phyloP scores from a whole-genome alignment of 2,888 invertebrate species.

The Eucriotettix oculatus region DNA sequence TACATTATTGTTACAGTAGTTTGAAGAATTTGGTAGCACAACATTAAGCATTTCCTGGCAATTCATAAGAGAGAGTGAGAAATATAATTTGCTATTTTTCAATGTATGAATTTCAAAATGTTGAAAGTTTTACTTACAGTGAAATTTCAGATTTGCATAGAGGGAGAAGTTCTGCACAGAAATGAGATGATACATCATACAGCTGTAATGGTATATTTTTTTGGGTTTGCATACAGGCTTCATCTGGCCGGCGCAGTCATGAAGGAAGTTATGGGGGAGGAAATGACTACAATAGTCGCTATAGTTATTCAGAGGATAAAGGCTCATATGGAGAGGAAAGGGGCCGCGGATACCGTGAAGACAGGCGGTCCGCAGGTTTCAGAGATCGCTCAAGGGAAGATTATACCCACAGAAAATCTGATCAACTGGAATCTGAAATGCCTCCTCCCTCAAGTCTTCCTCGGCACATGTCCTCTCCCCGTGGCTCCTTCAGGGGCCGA shows the following conservation, averaged over 20 bases:
- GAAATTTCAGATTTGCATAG: neutral
- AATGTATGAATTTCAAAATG: too few relatives aligned
- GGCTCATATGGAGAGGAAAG: slow-evolving; percentile 14
- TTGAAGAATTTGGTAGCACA: too few relatives aligned
- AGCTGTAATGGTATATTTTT: slow-evolving; percentile 6
- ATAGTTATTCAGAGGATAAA: slow-evolving; percentile 14
- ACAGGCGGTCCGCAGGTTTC: slow-evolving; percentile 12
- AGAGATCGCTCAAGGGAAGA: slow-evolving; percentile 14
- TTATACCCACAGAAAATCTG: slow-evolving; percentile 13
- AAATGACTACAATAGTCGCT: slow-evolving; percentile 13
- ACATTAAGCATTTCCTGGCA: too few relatives aligned
- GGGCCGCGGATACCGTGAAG: slow-evolving; percentile 13
- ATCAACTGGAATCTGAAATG: slow-evolving; percentile 8
- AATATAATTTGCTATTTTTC: too few relatives aligned
- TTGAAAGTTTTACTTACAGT: too few relatives aligned
- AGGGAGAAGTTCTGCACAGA: neutral
- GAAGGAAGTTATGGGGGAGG: slow-evolving; percentile 14
- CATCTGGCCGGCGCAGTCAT: slow-evolving; percentile 15
- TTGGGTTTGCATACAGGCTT: slow-evolving; percentile 13
- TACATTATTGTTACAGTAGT: too few relatives aligned
- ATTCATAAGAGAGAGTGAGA: too few relatives aligned
- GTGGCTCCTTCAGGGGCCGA: slow-evolving; percentile 14
- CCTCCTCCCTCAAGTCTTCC: slow-evolving; percentile 9
- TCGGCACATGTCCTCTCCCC: slow-evolving; percentile 10
- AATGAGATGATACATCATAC: neutral